Evolutionary conservation across 2,113 vertebrate genomes (phyloP).

Genomic region (Phoxinus phoxinus): DNA sequence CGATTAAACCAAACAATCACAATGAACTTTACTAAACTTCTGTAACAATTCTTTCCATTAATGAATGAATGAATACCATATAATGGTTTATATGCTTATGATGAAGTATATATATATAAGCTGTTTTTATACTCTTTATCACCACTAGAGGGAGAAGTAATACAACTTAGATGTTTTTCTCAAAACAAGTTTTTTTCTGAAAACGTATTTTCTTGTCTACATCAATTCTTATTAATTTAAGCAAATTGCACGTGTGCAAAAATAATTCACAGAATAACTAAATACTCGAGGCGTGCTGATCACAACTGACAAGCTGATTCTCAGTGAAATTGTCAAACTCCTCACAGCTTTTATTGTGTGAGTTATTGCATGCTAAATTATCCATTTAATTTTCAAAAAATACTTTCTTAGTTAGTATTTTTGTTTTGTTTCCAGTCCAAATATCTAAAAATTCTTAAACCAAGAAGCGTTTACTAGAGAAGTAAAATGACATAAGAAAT

Average conservation of each 20-base stretch:
- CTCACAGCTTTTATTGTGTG: neutral
- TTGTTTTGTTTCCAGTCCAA: too few relatives aligned
- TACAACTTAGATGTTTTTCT: neutral
- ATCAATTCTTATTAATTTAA: neutral
- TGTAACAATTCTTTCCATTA: neutral
- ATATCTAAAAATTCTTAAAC: too few relatives aligned
- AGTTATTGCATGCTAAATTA: neutral
- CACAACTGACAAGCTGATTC: neutral
- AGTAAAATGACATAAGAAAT: too few relatives aligned
- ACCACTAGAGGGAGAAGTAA: constrained; percentile 26
- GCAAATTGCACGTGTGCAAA: neutral
- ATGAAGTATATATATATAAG: neutral
- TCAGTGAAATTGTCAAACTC: neutral
- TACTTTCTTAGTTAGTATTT: too few relatives aligned
- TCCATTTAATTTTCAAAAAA: too few relatives aligned
- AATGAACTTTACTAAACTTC: neutral
- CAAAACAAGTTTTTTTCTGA: neutral
- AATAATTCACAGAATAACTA: neutral
- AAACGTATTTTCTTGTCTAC: neutral
- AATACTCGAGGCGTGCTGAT: neutral
- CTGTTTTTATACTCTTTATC: neutral
- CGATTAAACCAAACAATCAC: neutral
- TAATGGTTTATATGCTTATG: neutral
- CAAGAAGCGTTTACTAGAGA: too few relatives aligned
- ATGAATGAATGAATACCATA: neutral